Evolutionary conservation across 2,888 invertebrate genomes (phyloP).

Genomic region (Adela reaumurella): DNA sequence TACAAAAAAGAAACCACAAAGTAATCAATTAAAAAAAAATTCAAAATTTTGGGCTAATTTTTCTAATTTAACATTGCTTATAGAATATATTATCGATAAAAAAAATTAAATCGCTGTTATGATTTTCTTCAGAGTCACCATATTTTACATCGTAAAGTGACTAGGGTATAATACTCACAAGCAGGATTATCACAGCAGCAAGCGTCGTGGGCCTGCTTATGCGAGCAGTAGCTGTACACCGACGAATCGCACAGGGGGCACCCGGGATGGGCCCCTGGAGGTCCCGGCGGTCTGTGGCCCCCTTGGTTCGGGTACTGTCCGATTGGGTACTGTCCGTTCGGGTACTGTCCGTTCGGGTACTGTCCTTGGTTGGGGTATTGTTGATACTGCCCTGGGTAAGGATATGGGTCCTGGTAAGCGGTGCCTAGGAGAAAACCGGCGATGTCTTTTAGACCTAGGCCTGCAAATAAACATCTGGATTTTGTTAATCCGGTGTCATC

Average conservation of each 20-base stretch:
- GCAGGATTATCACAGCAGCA: constrained; percentile 64
- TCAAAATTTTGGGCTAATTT: too few species aligned
- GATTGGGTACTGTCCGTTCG: constrained; percentile 13
- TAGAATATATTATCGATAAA: too few species aligned
- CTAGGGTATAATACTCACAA: constrained; percentile 44
- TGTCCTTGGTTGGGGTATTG: background rate
- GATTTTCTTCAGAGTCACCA: too few species aligned
- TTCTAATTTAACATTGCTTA: too few species aligned
- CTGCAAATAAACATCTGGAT: constrained; percentile 20
- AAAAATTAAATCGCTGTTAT: too few species aligned
- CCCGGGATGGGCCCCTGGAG: constrained; percentile 46
- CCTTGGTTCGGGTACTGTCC: constrained; percentile 16
- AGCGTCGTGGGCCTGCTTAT: constrained; percentile 71
- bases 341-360: constrained; percentile 14
- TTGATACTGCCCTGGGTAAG: background rate
- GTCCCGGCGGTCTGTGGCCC: constrained; percentile 20
- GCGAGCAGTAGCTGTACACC: constrained; percentile 71
- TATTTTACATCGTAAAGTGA: too few species aligned
- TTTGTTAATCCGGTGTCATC: too few species aligned
- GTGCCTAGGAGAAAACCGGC: constrained; percentile 47
- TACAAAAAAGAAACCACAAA: too few species aligned
- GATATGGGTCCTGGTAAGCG: constrained; percentile 9
- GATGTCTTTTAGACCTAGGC: constrained; percentile 46
- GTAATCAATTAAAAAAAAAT: too few species aligned
- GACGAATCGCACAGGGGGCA: constrained; percentile 76